Conservation (phyloP, 2,113 vertebrate genomes). For the Phrynosoma blainvillii region DNA sequence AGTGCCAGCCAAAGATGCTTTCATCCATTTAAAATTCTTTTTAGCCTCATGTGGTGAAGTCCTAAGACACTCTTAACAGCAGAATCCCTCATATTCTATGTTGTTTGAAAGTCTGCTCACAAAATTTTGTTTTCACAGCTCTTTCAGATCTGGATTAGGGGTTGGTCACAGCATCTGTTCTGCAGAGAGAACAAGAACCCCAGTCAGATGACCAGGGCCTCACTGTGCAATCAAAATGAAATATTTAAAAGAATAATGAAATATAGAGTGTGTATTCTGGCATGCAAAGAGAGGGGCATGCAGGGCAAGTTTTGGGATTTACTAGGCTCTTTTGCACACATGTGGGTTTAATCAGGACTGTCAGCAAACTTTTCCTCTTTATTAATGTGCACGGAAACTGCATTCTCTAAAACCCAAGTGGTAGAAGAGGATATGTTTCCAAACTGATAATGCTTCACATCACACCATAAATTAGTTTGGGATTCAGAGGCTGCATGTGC, state of each 20-base stretch:
- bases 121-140: neutral
- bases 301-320: conserved; percentile 11
- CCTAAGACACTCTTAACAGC: neutral
- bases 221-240: conserved; percentile 12
- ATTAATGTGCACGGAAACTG: conserved; percentile 25
- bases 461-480: conserved; percentile 22
- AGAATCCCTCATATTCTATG: neutral
- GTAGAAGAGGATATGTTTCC: conserved; percentile 37
- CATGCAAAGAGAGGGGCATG: conserved; percentile 9
- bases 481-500: neutral
- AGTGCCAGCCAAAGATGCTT: too few species aligned
- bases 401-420: conserved; percentile 21
- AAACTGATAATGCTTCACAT: conserved; percentile 31
- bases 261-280: conserved; percentile 37
- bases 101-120: neutral
- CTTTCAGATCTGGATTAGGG: neutral
- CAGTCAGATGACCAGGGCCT: neutral
- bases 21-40: too few species aligned
- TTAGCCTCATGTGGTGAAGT: too few species aligned
- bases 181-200: neutral
- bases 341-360: conserved; percentile 50
- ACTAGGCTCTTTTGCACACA: neutral
- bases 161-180: neutral
- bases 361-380: conserved; percentile 18
- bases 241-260: conserved; percentile 40